A percentile compares a stretch with the other conserved stretches of the same genome.
Evolutionary conservation across 2,113 vertebrate genomes (phyloP).

Genomic region (Patagioenas fasciata): DNA sequence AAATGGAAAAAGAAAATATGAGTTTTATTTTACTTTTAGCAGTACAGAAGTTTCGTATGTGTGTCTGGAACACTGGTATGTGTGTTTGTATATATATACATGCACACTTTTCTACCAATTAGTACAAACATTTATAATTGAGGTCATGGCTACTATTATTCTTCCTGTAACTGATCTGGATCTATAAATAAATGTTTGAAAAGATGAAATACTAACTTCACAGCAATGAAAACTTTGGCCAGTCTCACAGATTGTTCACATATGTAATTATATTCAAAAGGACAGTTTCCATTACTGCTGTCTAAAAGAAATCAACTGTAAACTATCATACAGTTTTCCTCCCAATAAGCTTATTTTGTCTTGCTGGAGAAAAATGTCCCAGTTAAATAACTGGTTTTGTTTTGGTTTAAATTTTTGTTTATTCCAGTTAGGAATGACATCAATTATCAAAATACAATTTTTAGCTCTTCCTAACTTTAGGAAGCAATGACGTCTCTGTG

Average conservation of each 20-base stretch:
- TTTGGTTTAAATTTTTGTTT: not conserved
- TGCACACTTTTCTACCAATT: not conserved
- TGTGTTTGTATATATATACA: not conserved
- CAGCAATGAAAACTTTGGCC: conserved; percentile 2
- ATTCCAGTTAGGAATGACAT: not conserved
- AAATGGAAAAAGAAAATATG: not conserved
- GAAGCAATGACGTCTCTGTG: not conserved
- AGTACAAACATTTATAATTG: not conserved
- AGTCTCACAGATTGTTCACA: conserved; percentile 31
- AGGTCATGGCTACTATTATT: not conserved
- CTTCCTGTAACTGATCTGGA: not conserved
- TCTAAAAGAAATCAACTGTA: not conserved
- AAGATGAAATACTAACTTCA: conserved; percentile 38
- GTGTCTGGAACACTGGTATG: not conserved
- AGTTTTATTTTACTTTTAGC: conserved; percentile 11
- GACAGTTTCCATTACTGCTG: conserved; percentile 16
- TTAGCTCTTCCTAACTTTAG: not conserved
- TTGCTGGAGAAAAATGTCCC: not conserved
- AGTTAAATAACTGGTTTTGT: not conserved
- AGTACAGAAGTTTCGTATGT: not conserved
- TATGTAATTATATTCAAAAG: conserved; percentile 37
- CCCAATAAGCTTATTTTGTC: not conserved
- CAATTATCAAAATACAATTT: not conserved
- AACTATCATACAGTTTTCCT: not conserved
- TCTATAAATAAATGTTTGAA: conserved; percentile 25